Evolutionary conservation across 2,113 vertebrate genomes (phyloP).

Genomic region (Cepphus grylle): DNA sequence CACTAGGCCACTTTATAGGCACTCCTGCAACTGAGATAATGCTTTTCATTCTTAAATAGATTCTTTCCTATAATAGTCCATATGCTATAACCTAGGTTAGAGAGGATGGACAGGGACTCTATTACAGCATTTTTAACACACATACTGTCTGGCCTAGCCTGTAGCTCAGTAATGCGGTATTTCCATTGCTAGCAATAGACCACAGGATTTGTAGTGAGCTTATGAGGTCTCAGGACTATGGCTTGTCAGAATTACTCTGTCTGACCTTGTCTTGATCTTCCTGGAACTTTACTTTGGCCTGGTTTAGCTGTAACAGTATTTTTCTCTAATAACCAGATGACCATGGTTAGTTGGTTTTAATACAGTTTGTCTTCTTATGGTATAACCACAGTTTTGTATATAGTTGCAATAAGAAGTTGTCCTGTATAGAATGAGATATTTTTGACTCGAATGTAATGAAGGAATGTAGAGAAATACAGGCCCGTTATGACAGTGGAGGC

Average conservation of each 20-base stretch:
- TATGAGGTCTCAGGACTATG: not conserved
- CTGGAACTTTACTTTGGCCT: not conserved
- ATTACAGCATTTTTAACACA: not conserved
- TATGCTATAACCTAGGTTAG: not conserved
- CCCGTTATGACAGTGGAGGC: fast-evolving
- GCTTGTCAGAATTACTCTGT: not conserved
- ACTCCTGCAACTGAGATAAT: not conserved
- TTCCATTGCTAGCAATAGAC: not conserved
- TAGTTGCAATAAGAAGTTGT: not conserved
- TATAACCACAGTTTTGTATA: not conserved
- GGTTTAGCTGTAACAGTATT: not conserved
- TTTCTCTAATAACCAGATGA: not conserved
- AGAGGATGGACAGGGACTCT: not conserved
- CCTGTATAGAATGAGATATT: not conserved
- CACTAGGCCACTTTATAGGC: not conserved
- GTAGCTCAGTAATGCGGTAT: not conserved
- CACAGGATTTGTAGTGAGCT: not conserved
- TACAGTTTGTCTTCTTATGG: not conserved
- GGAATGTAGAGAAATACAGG: not conserved
- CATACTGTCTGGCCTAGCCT: not conserved
- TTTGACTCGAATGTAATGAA: not conserved
- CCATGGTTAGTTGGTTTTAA: not conserved
- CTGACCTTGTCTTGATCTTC: not conserved
- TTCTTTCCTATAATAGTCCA: not conserved
- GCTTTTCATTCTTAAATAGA: not conserved